A percentile compares a stretch with the other conserved stretches of the same genome.
Evolutionary conservation across 2,797 vertebrate species (phyloP).

Genomic region (Scarus forsteni): DNA sequence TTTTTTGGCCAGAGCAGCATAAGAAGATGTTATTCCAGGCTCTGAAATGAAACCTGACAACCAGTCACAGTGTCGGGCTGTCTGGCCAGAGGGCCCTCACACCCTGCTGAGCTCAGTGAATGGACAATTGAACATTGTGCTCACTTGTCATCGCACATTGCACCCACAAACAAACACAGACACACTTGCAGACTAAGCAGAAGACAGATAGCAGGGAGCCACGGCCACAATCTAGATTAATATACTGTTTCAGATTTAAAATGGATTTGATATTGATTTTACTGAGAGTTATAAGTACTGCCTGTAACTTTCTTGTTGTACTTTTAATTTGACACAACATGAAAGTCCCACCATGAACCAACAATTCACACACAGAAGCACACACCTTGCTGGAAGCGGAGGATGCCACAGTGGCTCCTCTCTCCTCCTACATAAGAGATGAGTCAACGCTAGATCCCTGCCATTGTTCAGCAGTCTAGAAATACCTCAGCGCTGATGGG

Average conservation of each 20-base stretch:
- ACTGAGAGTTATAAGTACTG: no score
- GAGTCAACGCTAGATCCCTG: constrained; percentile 56
- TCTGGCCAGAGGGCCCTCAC: constrained; percentile 61
- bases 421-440: constrained; percentile 54
- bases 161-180: constrained; percentile 27
- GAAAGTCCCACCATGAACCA: no score
- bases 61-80: constrained; percentile 46
- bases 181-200: constrained; percentile 5
- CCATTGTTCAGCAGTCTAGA: constrained; percentile 43
- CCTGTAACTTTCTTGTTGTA: no score
- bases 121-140: constrained; percentile 66
- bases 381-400: constrained; percentile 20
- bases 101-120: constrained; percentile 72
- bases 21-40: constrained; percentile 47
- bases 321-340: no score
- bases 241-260: background rate
- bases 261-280: no score
- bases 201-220: constrained; percentile 12
- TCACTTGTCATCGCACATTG: constrained; percentile 60
- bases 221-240: background rate
- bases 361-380: constrained; percentile 7
- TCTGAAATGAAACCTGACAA: constrained; percentile 69
- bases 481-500: constrained; percentile 37
- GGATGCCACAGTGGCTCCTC: constrained; percentile 30
- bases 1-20: constrained; percentile 11